Evolutionary conservation across 2,888 invertebrate genomes (phyloP).

Genomic region (Acrobasis suavella): DNA sequence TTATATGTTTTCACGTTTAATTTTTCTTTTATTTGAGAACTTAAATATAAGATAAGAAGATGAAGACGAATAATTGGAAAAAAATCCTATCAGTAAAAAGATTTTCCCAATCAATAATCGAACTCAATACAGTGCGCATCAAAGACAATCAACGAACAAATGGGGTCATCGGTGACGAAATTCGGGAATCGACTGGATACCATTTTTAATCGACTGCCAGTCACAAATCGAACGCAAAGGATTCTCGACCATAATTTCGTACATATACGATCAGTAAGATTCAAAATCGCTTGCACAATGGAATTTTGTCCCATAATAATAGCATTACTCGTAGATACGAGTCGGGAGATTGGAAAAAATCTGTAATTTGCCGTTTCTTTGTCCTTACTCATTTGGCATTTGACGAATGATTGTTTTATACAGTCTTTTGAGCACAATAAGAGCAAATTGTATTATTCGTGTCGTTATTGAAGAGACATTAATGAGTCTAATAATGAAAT

Average conservation of each 20-base stretch:
- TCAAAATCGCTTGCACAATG: conserved; percentile 5
- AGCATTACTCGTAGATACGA: conserved; percentile 31
- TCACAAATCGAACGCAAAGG: not conserved
- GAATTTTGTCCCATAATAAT: conserved; percentile 31
- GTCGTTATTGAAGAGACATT: conserved; percentile 14
- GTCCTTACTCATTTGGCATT: conserved; percentile 28
- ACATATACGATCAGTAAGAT: not conserved
- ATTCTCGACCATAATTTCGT: conserved; percentile 1
- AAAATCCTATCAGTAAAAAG: too few relatives aligned
- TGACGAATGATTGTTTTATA: conserved; percentile 33
- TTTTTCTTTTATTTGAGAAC: too few relatives aligned
- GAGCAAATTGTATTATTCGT: conserved; percentile 27
- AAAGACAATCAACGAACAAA: not conserved
- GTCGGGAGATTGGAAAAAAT: conserved; percentile 35
- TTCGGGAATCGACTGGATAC: conserved; percentile 9
- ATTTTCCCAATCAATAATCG: not conserved
- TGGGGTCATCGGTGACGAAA: conserved; percentile 4
- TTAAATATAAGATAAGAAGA: too few relatives aligned
- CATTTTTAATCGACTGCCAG: conserved; percentile 9
- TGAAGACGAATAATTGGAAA: too few relatives aligned
- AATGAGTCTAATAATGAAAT: not conserved
- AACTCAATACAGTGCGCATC: not conserved
- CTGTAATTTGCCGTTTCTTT: conserved; percentile 34
- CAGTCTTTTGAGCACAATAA: conserved; percentile 28
- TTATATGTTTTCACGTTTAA: too few relatives aligned